These are phyloP conservation scores for Nilaparvata lugens DNA, from an alignment of 1,140 invertebrate genomes.

Conservation along the genomic window DNA sequence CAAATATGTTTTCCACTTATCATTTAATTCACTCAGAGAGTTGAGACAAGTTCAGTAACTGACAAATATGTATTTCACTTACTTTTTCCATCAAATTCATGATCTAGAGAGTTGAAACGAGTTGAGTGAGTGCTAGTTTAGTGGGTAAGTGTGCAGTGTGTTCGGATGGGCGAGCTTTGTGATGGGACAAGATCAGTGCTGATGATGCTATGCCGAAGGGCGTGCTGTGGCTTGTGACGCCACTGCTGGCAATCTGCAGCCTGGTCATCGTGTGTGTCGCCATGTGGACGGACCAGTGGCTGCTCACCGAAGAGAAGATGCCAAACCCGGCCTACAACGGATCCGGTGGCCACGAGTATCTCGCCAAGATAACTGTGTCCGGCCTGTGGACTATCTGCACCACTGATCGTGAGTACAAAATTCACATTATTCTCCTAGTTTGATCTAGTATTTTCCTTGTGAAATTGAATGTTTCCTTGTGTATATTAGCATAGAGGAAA, in stretches of 20 bases:
- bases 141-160: not conserved
- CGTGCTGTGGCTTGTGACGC: constrained; percentile 51
- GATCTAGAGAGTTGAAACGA: too few species aligned
- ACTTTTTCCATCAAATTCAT: too few species aligned
- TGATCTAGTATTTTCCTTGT: too few species aligned
- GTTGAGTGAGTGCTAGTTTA: too few species aligned
- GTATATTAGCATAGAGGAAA: too few species aligned
- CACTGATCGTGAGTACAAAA: constrained; percentile 52
- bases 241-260: constrained; percentile 50
- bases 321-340: constrained; percentile 53
- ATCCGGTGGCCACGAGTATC: constrained; percentile 44
- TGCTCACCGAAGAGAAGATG: constrained; percentile 60
- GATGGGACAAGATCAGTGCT: too few species aligned
- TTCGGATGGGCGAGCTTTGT: not conserved
- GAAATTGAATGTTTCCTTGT: too few species aligned
- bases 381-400: constrained; percentile 60
- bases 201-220: not conserved
- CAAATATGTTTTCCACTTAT: too few species aligned
- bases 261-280: constrained; percentile 51
- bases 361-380: constrained; percentile 56
- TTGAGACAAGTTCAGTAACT: too few species aligned
- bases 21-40: too few species aligned
- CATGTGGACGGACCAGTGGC: constrained; percentile 58
- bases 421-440: too few species aligned
- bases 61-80: too few species aligned